These are phyloP conservation scores for Electrona antarctica DNA, from an alignment of 2,113 vertebrate genomes.

Conservation along the genomic window DNA sequence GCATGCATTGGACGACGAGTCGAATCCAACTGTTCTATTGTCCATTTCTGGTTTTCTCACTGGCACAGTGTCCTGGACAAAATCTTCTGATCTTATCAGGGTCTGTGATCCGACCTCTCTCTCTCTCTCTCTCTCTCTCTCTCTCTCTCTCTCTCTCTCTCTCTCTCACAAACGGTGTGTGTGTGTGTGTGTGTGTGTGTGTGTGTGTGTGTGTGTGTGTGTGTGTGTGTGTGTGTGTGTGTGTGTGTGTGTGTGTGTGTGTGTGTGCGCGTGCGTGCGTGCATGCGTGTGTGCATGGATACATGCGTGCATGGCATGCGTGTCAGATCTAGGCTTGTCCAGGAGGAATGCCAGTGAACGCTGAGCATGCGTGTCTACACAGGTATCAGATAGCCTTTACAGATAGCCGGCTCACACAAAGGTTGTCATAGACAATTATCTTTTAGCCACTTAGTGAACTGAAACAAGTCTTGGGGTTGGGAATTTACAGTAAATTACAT, in stretches of 20 bases:
- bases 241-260: neutral
- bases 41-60: no score
- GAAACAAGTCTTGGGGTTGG: neutral
- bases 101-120: no score
- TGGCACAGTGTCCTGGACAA: no score
- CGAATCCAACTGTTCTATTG: no score
- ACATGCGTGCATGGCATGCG: neutral
- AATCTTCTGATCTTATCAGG: no score
- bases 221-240: neutral
- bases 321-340: constrained; percentile 62
- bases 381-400: constrained; percentile 32
- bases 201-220: no score
- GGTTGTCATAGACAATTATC: neutral
- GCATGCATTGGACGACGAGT: no score
- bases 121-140: no score
- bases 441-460: neutral
- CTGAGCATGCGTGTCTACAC: constrained; percentile 29
- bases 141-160: neutral
- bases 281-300: neutral
- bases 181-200: no score
- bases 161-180: no score
- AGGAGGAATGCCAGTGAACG: constrained; percentile 52
- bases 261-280: no score
- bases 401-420: neutral
- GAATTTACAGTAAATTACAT: neutral